phyloP scores from a whole-genome alignment of 1,140 invertebrate species.

The Megalonaias nervosa region DNA sequence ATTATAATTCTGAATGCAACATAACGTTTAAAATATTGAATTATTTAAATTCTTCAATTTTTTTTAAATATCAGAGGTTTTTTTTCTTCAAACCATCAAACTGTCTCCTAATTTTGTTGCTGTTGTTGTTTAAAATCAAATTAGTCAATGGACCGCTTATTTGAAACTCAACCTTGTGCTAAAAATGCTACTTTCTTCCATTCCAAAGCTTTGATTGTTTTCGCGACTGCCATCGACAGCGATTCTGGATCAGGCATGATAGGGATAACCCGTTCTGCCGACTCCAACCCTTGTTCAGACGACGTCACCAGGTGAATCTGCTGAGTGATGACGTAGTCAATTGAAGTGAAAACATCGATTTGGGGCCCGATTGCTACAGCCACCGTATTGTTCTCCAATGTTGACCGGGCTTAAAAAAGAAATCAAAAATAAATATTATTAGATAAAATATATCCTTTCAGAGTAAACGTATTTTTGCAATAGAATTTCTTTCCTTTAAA shows the following conservation, averaged over 20 bases:
- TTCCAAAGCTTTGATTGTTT: constrained; percentile 44
- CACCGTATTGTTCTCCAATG: constrained; percentile 43
- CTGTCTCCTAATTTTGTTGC: too few relatives aligned
- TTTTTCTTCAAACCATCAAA: too few relatives aligned
- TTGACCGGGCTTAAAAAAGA: constrained; percentile 48
- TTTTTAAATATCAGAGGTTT: too few relatives aligned
- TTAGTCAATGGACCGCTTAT: too few relatives aligned
- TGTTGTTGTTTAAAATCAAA: too few relatives aligned
- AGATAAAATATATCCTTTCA: background rate
- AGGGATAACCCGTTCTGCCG: constrained; percentile 48
- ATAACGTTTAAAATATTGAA: too few relatives aligned
- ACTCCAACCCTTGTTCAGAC: constrained; percentile 41
- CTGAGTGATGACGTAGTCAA: constrained; percentile 59
- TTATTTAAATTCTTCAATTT: too few relatives aligned
- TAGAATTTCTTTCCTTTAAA: too few relatives aligned
- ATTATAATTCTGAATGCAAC: too few relatives aligned
- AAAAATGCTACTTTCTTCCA: constrained; percentile 64
- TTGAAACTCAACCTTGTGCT: constrained; percentile 50
- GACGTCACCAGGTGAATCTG: constrained; percentile 62
- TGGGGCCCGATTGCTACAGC: constrained; percentile 61
- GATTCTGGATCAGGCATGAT: constrained; percentile 51
- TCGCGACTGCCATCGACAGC: constrained; percentile 52
- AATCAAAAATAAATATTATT: constrained; percentile 5
- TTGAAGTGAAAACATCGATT: constrained; percentile 65
- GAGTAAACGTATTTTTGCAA: too few relatives aligned